Evolutionary conservation across 1,140 invertebrate species (phyloP).

Genomic region (Orchestia grillus): DNA sequence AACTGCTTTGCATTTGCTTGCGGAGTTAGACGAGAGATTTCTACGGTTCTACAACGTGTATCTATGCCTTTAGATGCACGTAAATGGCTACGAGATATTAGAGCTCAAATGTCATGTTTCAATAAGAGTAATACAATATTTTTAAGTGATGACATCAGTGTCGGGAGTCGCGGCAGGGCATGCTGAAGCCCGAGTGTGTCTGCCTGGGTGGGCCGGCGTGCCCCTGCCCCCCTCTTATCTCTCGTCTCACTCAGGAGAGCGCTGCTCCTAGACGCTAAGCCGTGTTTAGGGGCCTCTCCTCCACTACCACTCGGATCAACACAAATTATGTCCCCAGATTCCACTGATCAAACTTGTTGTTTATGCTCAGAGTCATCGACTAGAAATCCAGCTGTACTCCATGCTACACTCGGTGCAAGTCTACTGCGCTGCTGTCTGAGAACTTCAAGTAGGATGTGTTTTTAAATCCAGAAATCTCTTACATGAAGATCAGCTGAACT

Average conservation of each 20-base stretch:
- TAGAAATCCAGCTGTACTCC: constrained; percentile 4
- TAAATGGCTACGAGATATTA: neutral
- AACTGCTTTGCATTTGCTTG: neutral
- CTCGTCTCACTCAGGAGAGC: constrained; percentile 28
- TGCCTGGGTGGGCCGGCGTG: constrained; percentile 15
- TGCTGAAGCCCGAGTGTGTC: neutral
- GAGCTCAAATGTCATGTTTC: neutral
- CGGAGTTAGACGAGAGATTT: neutral
- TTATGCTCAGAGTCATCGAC: constrained; percentile 53
- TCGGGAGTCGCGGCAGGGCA: neutral
- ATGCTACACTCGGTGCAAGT: neutral
- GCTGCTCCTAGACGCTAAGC: neutral
- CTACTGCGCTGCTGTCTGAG: neutral
- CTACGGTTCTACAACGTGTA: neutral
- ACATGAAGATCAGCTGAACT: constrained; percentile 7
- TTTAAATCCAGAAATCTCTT: constrained; percentile 10
- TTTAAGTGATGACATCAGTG: constrained; percentile 20
- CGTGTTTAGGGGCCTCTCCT: constrained; percentile 55
- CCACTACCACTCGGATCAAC: constrained; percentile 47
- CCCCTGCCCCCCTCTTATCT: constrained; percentile 44
- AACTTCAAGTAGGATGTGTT: neutral
- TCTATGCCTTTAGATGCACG: neutral
- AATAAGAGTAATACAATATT: neutral
- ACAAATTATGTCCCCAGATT: constrained; percentile 55
- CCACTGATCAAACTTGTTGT: constrained; percentile 48